phyloP scores from a whole-genome alignment of 2,113 vertebrate genomes.

The Antechinus flavipes region DNA sequence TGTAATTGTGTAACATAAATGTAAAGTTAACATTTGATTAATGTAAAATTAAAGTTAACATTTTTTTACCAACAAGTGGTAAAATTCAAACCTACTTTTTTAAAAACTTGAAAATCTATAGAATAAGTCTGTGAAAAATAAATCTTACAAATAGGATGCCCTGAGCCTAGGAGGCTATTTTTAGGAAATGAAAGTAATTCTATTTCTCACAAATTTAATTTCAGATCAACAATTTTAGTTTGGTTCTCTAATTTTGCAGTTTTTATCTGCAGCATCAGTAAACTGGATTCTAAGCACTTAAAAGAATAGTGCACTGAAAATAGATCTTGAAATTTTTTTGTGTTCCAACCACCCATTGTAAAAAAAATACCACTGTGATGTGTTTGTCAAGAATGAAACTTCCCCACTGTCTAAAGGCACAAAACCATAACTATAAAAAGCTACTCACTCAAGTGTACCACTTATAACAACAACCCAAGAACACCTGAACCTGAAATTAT shows the following conservation, averaged over 20 bases:
- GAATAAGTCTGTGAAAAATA: constrained; percentile 63
- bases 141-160: constrained; percentile 24
- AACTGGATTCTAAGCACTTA: constrained; percentile 37
- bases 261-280: constrained; percentile 15
- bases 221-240: constrained; percentile 14
- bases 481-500: constrained; percentile 29
- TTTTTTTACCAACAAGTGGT: constrained; percentile 19
- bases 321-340: constrained; percentile 13
- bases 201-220: constrained; percentile 52
- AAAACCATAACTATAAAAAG: constrained; percentile 49
- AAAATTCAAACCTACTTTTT: constrained; percentile 33
- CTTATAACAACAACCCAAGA: constrained; percentile 48
- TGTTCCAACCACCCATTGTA: constrained; percentile 23
- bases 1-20: background rate
- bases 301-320: background rate
- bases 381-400: constrained; percentile 49
- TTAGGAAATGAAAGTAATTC: constrained; percentile 56
- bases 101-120: constrained; percentile 36
- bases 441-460: constrained; percentile 10
- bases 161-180: constrained; percentile 13
- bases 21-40: constrained; percentile 24
- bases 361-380: constrained; percentile 60
- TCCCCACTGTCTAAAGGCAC: constrained; percentile 33
- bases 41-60: constrained; percentile 27
- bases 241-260: constrained; percentile 39